A percentile compares a stretch with the other conserved stretches of the same genome.
Conservation (phyloP, 2,797 vertebrate species). For the Enteromius viviparus region DNA sequence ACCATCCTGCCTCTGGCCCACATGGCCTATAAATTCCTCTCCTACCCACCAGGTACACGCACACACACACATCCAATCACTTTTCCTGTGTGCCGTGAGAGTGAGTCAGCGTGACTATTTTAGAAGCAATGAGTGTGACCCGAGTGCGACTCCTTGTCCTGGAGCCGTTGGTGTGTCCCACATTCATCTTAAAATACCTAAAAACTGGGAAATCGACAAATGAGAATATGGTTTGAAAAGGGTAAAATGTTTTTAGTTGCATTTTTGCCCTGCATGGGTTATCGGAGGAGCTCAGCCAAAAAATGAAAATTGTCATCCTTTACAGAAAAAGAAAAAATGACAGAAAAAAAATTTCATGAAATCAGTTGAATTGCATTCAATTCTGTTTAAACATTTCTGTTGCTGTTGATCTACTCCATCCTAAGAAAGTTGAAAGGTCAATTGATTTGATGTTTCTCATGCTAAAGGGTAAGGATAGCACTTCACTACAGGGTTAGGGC, state of each 20-base stretch:
- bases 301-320: neutral
- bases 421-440: neutral
- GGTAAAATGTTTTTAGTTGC: neutral
- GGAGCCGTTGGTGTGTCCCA: neutral
- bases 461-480: neutral
- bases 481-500: slow-evolving; percentile 9
- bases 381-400: neutral
- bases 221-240: neutral
- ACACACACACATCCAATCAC: slow-evolving; percentile 13
- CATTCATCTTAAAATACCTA: slow-evolving; percentile 22
- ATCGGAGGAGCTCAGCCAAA: neutral
- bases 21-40: slow-evolving; percentile 68
- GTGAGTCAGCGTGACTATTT: slow-evolving; percentile 30
- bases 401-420: neutral
- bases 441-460: neutral
- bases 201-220: slow-evolving; percentile 11
- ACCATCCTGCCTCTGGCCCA: slow-evolving; percentile 68
- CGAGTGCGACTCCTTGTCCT: neutral
- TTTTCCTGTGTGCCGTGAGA: neutral
- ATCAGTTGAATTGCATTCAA: neutral
- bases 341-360: neutral
- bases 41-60: slow-evolving; percentile 62
- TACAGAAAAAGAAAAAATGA: too few species aligned
- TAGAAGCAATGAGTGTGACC: slow-evolving; percentile 18
- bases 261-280: slow-evolving; percentile 6